Conservation (phyloP, 2,888 invertebrate genomes). For the Drosophila subquinaria region DNA sequence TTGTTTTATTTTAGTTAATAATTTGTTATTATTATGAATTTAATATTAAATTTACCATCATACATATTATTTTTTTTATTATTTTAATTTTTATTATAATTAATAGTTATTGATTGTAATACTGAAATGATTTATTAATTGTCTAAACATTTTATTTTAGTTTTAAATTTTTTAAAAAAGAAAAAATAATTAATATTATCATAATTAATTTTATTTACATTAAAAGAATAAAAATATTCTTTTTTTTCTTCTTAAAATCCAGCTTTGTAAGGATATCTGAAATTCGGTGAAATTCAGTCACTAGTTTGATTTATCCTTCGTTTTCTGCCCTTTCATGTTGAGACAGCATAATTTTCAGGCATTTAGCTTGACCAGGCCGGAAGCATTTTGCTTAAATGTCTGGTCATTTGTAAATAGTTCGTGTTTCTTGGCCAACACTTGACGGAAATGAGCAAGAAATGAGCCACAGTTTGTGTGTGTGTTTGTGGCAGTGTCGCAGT, state of each 20-base stretch:
- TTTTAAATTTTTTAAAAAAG: too few species aligned
- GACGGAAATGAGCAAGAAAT: constrained; percentile 79
- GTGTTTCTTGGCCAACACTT: constrained; percentile 72
- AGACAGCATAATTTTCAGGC: constrained; percentile 77
- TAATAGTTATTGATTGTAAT: background rate
- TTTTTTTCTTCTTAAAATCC: background rate
- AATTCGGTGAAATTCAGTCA: constrained; percentile 6
- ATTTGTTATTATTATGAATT: too few species aligned
- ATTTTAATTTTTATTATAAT: background rate
- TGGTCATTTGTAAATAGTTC: constrained; percentile 80
- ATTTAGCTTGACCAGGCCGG: constrained; percentile 72
- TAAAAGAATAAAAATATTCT: background rate
- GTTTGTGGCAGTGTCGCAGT: constrained; percentile 4
- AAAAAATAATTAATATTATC: background rate
- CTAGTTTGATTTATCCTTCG: constrained; percentile 1
- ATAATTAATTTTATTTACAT: background rate
- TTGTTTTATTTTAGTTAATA: too few species aligned
- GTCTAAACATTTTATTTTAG: too few species aligned
- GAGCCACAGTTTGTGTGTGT: constrained; percentile 43
- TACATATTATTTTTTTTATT: background rate
- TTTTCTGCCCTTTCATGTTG: constrained; percentile 65
- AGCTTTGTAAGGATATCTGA: constrained; percentile 35
- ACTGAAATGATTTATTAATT: background rate
- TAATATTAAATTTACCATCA: background rate
- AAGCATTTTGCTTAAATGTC: constrained; percentile 79